Conservation (phyloP, 2,113 vertebrate species). For the Cyprinodon variegatus region DNA sequence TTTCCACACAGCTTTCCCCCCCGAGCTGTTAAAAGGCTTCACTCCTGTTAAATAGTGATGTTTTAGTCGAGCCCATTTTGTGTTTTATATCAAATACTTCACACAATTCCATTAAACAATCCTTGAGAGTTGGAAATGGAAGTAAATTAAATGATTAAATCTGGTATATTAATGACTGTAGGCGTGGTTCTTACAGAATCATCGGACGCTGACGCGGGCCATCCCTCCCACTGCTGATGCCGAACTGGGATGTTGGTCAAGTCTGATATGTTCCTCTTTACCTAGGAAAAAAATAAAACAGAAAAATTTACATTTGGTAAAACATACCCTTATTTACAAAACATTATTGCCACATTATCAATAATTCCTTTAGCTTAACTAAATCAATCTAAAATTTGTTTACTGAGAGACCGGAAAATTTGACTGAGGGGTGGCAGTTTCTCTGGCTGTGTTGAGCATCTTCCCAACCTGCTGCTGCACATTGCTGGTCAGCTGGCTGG, state of each 20-base stretch:
- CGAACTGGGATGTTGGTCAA: constrained; percentile 98
- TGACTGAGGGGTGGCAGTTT: not conserved
- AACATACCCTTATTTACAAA: not conserved
- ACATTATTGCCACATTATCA: not conserved
- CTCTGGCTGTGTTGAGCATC: not conserved
- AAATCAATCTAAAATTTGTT: not conserved
- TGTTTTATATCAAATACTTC: not conserved
- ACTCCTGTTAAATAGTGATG: no score
- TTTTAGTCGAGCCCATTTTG: not conserved
- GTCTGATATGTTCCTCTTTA: constrained; percentile 96
- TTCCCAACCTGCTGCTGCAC: not conserved
- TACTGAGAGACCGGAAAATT: not conserved
- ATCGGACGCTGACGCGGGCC: constrained; percentile 90
- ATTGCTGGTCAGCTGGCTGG: not conserved
- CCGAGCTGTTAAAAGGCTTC: no score
- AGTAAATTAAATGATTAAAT: not conserved
- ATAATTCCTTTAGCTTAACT: not conserved
- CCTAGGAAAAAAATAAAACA: constrained; percentile 77
- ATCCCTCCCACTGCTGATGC: constrained; percentile 97
- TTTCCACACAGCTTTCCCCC: no score
- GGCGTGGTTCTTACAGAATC: constrained; percentile 86
- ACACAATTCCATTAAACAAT: not conserved
- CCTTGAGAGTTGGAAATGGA: not conserved
- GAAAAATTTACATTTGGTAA: not conserved
- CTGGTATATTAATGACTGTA: not conserved